Percentiles rank a stretch among this genome's conserved stretches.
phyloP scores from a whole-genome alignment of 2,888 invertebrate genomes.

The Fragum whitleyi region DNA sequence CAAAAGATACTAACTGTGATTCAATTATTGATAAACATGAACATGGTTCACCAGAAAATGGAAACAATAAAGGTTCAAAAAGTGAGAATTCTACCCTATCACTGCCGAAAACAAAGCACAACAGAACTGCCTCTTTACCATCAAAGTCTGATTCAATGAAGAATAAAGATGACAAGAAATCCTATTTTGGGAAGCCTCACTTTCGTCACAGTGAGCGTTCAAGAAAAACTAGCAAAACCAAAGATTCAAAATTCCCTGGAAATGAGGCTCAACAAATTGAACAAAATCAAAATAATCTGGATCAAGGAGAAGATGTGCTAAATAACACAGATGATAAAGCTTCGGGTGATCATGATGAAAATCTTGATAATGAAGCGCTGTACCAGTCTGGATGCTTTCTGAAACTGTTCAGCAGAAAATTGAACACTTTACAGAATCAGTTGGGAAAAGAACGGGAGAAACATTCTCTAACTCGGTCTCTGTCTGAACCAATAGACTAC shows the following conservation, averaged over 20 bases:
- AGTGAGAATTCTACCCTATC: neutral
- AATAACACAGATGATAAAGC: conserved; percentile 21
- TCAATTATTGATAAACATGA: neutral
- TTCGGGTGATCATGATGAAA: conserved; percentile 43
- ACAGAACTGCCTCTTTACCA: conserved; percentile 20
- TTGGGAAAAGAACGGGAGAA: conserved; percentile 47
- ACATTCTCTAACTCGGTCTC: conserved; percentile 10
- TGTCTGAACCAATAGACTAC: conserved; percentile 29
- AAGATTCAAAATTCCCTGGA: conserved; percentile 13
- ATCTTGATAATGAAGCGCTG: conserved; percentile 31
- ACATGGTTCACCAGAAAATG: too few relatives aligned
- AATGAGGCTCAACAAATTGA: neutral
- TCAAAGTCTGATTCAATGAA: conserved; percentile 7
- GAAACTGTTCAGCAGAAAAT: conserved; percentile 72
- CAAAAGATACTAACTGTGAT: neutral
- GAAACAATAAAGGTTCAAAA: neutral
- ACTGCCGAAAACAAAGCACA: conserved; percentile 10
- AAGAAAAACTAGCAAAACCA: conserved; percentile 28
- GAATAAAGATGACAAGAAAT: conserved; percentile 7
- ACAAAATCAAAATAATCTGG: conserved; percentile 23
- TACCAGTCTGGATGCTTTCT: conserved; percentile 73
- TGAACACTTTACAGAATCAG: conserved; percentile 56
- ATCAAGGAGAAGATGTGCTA: conserved; percentile 27
- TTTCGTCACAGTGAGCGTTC: conserved; percentile 24
- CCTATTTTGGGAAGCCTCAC: conserved; percentile 1